Base-by-base conservation (phyloP, 2,797 vertebrate species). In the Catharus ustulatus region DNA sequence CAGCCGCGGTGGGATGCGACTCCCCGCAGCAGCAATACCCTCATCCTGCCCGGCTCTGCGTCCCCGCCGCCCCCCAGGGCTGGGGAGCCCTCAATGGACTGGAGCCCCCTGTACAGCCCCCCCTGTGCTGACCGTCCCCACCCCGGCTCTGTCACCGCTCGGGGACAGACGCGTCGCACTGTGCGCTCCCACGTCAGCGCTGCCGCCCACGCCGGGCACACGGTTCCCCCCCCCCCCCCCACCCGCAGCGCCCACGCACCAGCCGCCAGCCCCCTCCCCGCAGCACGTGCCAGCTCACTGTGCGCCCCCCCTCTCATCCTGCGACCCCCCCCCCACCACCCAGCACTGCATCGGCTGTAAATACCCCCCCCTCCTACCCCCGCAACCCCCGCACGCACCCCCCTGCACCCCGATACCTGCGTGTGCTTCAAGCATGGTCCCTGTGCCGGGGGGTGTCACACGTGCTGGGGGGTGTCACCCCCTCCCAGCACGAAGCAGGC, bases 1-100 rank as follows among this genome's bases (percentile, higher is more conserved):
- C 93, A 90, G 90, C 93, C 80, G 80, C 84, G 42, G 93, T 11
- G 87, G 84, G 71, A 81, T 12, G 87, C 36, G 8, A 62, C 38
- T 46, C 71, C 75, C 78, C 45, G 54, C 91, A 80, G 89, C 91
- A 91, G 89, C 89, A 89, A 91, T 91, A 91, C 82, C 67, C 72
- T 57, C 10, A 18, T 73, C 64, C 90, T 36, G 9, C 88, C 42
- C 10, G 62, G 68, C 68, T 83, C 78, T 11, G 77, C n/a, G 55
- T 26, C 45, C 64, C 64, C 12, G 2, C 48, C 6, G 17, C 61
- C 74, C 49, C 67, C 32, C 49, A 23, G 61, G 79, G 57, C 45
- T 80, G 76, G 86, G 91, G 27, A 67, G 68, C 84, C 80, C 54
- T 18, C 46, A 2, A 80, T 30, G 74, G 79, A 80, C 87, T 74